Conservation (phyloP, 2,888 invertebrate species). For the Syrphus vitripennis region DNA sequence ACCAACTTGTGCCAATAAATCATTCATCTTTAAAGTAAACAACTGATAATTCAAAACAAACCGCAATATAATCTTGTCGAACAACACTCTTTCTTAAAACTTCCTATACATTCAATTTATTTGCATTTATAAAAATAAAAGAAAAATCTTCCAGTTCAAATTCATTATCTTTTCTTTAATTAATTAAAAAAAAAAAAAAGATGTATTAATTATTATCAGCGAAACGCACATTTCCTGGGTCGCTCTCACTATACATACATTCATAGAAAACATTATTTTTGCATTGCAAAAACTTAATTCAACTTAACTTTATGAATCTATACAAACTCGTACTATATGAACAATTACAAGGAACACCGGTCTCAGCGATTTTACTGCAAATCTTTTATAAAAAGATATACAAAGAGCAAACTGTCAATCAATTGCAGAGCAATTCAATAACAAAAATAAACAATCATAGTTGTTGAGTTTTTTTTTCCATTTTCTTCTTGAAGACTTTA, state of each 20-base stretch:
- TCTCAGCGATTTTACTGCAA: not conserved
- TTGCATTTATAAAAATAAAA: not conserved
- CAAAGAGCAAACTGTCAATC: constrained; percentile 55
- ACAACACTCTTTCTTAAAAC: constrained; percentile 32
- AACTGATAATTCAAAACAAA: constrained; percentile 28
- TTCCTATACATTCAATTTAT: constrained; percentile 17
- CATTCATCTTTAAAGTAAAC: not conserved
- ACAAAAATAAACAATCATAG: constrained; percentile 47
- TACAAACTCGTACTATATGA: not conserved
- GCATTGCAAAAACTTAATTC: constrained; percentile 2
- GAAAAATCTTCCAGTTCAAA: constrained; percentile 21
- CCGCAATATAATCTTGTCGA: constrained; percentile 42
- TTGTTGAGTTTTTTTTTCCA: not conserved
- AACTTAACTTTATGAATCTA: constrained; percentile 15
- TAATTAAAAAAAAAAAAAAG: constrained; percentile 48
- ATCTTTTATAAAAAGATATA: not conserved
- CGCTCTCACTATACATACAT: not conserved
- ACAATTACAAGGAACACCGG: not conserved
- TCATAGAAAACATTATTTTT: not conserved
- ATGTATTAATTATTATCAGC: constrained; percentile 45
- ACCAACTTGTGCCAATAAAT: not conserved
- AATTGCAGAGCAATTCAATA: constrained; percentile 61
- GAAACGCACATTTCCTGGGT: constrained; percentile 49
- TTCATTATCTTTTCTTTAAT: constrained; percentile 59
- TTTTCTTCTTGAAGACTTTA: not conserved